Base-by-base conservation (phyloP, 2,888 invertebrate genomes). In the Aporophyla lueneburgensis region DNA sequence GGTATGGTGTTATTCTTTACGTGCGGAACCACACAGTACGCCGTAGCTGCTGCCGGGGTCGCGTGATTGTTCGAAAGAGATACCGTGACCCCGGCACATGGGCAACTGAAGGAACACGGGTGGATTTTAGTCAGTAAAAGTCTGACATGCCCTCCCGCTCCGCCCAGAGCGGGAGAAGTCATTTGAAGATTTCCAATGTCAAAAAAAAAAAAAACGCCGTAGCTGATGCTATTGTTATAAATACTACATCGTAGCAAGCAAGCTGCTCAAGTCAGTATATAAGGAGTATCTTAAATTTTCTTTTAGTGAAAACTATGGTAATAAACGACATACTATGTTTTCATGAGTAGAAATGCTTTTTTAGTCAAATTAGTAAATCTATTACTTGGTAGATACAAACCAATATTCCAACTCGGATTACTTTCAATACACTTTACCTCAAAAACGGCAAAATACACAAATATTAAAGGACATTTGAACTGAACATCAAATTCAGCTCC, bases 401-500 rank as follows among this genome's bases (percentile, higher is more conserved):
- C 54, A 24, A 62, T 46, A 69, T 69, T 49, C 56, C 53, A 16
- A 21, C 51, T 33, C 16, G 43, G 24, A 65, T 59, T 53, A 40
- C 21, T 78, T 78, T 19, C 54, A 77, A 49, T 66, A 46, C 19
- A 4, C 2, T 7, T 27, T 21, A 27, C 7, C 7, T 19, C 0
- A 69, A 66, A 82, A 66, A 12, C 16, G n/a, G 43, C 40, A n/a
- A 73, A 59, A 58, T 66, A 69, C 49, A 66, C n/a, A 67, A 73
- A 83, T 65, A 78, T 78, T 78, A 51, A 56, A 54, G 46, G 51
- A 51, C 53, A 68, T 78, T 73, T 56, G 59, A 76, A 82, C 71
- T 83, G 61, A 63, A 74, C 76, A 83, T 68, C 70, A 86, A 78
- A 70, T 66, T 58, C 54, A 24, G 68, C 61, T 79, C 53, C 56